Conservation (phyloP, 2,113 vertebrate species). For the Platysteira castanea region DNA sequence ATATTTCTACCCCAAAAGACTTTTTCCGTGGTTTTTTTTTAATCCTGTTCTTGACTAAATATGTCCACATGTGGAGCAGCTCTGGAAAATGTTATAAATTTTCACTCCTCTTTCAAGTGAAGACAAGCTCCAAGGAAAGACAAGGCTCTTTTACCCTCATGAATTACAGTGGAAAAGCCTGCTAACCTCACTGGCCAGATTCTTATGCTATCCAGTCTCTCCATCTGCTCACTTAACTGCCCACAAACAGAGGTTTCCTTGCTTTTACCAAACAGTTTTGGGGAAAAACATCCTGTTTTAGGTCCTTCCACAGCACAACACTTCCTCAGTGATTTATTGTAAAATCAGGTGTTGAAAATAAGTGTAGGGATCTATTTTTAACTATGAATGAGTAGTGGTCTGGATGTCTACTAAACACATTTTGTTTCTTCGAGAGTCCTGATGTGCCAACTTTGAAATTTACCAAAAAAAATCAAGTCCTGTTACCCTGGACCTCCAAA, state of each 20-base stretch:
- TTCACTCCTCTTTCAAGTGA: neutral
- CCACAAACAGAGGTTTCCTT: neutral
- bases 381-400: neutral
- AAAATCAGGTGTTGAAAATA: neutral
- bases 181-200: neutral
- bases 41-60: neutral
- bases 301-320: neutral
- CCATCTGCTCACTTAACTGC: neutral
- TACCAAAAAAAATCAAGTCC: neutral
- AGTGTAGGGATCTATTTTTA: neutral
- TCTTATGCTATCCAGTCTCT: neutral
- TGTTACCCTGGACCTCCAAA: neutral
- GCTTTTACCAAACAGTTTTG: neutral
- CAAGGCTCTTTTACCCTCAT: accelerated
- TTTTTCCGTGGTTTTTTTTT: neutral
- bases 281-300: neutral
- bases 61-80: neutral
- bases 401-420: neutral
- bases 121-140: neutral
- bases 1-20: neutral
- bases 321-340: neutral
- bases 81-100: neutral
- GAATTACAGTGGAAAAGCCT: slow-evolving; percentile 18
- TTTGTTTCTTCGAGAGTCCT: neutral
- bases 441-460: neutral